These are phyloP conservation scores for Noctua comes DNA, from an alignment of 2,888 invertebrate genomes.

Conservation along the genomic window DNA sequence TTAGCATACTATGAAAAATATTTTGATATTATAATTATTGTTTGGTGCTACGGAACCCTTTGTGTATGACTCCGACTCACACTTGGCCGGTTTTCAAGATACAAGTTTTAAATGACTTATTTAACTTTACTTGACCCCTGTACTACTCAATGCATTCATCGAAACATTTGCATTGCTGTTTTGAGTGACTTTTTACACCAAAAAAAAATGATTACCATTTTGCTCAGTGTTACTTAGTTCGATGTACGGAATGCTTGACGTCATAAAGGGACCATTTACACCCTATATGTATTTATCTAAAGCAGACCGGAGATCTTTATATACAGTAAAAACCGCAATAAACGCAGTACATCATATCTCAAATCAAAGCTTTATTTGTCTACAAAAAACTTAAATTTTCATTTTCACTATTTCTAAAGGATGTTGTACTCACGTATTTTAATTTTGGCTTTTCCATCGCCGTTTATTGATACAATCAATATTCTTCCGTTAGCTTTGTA, in stretches of 20 bases:
- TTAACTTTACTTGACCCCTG: neutral
- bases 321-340: neutral
- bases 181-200: too few relatives aligned
- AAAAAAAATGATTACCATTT: too few relatives aligned
- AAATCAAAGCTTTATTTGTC: neutral
- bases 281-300: neutral
- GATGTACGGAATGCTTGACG: too few relatives aligned
- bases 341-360: neutral
- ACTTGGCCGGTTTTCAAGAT: neutral
- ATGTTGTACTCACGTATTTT: constrained; percentile 74
- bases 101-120: neutral
- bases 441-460: constrained; percentile 82
- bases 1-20: too few relatives aligned
- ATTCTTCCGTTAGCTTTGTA: constrained; percentile 80
- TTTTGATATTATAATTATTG: too few relatives aligned
- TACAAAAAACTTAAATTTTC: neutral
- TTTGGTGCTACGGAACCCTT: too few relatives aligned
- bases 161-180: too few relatives aligned
- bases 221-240: too few relatives aligned
- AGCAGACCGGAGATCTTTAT: neutral
- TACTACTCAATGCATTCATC: neutral
- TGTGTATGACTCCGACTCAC: too few relatives aligned
- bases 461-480: constrained; percentile 78
- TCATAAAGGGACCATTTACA: neutral
- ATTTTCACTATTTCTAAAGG: neutral